Evolutionary conservation across 2,888 invertebrate species (phyloP), one percentile per base, ranked within the genome.

Genomic region (Ganaspis brasiliensis): DNA sequence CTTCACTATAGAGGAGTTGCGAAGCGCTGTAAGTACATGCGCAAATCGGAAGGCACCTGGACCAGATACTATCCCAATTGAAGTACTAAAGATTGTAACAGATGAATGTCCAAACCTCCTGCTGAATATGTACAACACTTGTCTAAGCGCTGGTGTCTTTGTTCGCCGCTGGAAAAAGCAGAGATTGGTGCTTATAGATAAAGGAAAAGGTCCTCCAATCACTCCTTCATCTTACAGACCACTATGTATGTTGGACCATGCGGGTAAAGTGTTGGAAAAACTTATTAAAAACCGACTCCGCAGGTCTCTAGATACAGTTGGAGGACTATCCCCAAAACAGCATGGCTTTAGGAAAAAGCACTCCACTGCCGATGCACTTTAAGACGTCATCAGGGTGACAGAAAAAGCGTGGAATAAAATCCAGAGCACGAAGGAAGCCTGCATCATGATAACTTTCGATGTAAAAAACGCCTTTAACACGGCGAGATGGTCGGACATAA

Each of bases 261-360:
- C 85, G 9, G 87, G 84, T 0, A 89, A 86, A 71, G 49, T 88
- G 0, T 73, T 85, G 1, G 88, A 89, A 71, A 84, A 83, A 71
- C 19, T 88, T 6, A 31, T 87, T 37, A 80, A 79, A 21, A 63
- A 57, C 14, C 79, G 87, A 52, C 57, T 89, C 19, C 24, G 63
- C 10, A 56, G 72, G 26, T 74, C 79, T 21, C 24, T 86, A 2
- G 80, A 82, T 55, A 73, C 40, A 14, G 74, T 72, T 1, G 76
- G 76, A 9, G 76, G 59, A 26, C 72, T 74, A 1, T 72, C 72
- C 0, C 40, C 14, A 10, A 24, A 31, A 12, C 76, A 79, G 21
- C 74, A 72, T n/a, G 82, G 81, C 0, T 75, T 74, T 24, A 73
- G 84, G 19, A 72, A 40, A 8, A 78, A 82, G 0, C 57, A 75